Evolutionary conservation across 2,888 invertebrate genomes (phyloP).

Genomic region (Andrena haemorrhoa): DNA sequence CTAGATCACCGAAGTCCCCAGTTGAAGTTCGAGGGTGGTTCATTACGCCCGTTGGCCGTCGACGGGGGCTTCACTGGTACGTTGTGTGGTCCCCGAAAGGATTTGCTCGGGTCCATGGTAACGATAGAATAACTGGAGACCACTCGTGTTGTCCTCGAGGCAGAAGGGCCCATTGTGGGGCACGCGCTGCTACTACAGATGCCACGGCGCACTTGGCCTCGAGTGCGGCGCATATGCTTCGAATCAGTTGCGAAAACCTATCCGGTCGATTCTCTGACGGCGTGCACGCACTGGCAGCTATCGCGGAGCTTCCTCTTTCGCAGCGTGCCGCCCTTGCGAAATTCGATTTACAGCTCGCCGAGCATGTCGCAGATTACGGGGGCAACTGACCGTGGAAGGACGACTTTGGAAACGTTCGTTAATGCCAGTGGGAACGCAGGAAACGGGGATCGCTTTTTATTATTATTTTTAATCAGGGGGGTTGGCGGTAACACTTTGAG

Average conservation of each 20-base stretch:
- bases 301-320: conserved; percentile 60
- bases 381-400: conserved; percentile 52
- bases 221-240: conserved; percentile 81
- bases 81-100: conserved; percentile 73
- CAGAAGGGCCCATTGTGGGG: conserved; percentile 83
- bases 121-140: conserved; percentile 77
- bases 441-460: background rate
- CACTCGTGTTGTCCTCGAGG: conserved; percentile 70
- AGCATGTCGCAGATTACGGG: conserved; percentile 46
- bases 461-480: background rate
- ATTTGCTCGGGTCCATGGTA: conserved; percentile 61
- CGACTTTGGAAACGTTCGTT: conserved; percentile 36
- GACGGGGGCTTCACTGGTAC: conserved; percentile 62
- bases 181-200: conserved; percentile 84
- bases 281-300: conserved; percentile 37
- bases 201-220: conserved; percentile 76
- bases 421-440: background rate
- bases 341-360: conserved; percentile 43
- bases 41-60: conserved; percentile 74
- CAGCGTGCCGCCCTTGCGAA: conserved; percentile 36
- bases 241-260: conserved; percentile 80
- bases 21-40: conserved; percentile 60
- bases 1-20: background rate
- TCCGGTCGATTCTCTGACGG: conserved; percentile 62
- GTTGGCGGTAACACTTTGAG: no score